Conservation (phyloP, 2,888 invertebrate genomes). For the Didymodactylos carnosus region DNA sequence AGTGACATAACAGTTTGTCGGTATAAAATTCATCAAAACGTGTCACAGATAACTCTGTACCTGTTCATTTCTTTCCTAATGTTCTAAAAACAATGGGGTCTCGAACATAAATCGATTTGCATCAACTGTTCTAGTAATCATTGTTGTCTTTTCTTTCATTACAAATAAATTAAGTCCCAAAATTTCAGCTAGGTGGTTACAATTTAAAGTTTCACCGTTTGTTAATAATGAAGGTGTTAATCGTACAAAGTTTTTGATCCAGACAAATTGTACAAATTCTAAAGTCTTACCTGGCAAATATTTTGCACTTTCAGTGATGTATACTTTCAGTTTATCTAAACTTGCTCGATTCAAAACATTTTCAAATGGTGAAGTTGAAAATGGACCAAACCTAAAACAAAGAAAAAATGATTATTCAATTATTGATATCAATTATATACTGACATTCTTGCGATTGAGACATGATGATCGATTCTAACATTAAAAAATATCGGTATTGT, state of each 20-base stretch:
- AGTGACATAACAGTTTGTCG: no score
- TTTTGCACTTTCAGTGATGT: not conserved
- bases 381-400: not conserved
- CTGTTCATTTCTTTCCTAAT: no score
- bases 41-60: no score
- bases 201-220: not conserved
- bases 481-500: not conserved
- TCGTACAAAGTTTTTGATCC: no score
- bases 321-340: not conserved
- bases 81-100: no score
- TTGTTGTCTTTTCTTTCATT: no score
- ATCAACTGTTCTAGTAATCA: no score
- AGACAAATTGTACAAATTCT: no score
- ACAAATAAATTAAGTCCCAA: no score
- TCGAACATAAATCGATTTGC: no score
- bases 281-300: not conserved
- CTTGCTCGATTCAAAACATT: not conserved
- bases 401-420: no score
- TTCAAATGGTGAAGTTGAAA: not conserved
- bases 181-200: not conserved
- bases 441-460: not conserved
- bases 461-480: not conserved
- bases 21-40: no score
- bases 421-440: not conserved
- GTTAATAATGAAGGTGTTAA: not conserved